Base-by-base conservation (phyloP, 1,140 invertebrate genomes). In the Pseudomyrmex gracilis region DNA sequence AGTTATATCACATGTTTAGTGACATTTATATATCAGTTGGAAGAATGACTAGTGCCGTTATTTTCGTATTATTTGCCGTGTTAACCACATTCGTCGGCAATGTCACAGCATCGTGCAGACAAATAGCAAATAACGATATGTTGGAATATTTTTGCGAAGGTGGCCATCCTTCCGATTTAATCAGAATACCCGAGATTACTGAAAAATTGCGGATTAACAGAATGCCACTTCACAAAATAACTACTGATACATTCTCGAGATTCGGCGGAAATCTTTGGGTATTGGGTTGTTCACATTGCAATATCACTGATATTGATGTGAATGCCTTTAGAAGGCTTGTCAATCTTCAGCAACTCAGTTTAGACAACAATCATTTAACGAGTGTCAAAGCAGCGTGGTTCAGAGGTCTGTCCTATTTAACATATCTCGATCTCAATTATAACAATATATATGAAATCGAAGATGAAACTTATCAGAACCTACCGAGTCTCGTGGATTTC, bases 401-500 rank as follows among this genome's bases (percentile, higher is more conserved):
- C 76, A 73, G 90, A 1, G 90, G 90, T 12, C 74, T 94, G 1
- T 45, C 85, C 8, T 89, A 82, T n/a, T 70, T 94, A 9, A 94
- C 92, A 0, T 94, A 92, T 66, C 82, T 94, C 0, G 93, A 94
- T 73, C 63, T 94, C 0, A 94, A 92, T 22, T 92, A 93, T 82
- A 94, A 94, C 47, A 20, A 89, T 12, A 93, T 94, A 73, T 80
- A 84, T 5, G 77, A 76, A 0, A 93, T 94, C 43, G 94, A 94
- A 1, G 73, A 89, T 20, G 90, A 85, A 0, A 92, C 93, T 1
- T 94, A 92, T 43, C 58, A 85, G 13, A 91, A 91, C 15, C 5
- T 90, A 0, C 91, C 91, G 0, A 82, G 60, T 13, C 85, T 94
- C 1, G 90, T 93, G 0, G 93, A 94, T n/a, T 53, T 94, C 0